Base-by-base conservation (phyloP, 2,113 vertebrate species). In the Oreochromis tanganicae region DNA sequence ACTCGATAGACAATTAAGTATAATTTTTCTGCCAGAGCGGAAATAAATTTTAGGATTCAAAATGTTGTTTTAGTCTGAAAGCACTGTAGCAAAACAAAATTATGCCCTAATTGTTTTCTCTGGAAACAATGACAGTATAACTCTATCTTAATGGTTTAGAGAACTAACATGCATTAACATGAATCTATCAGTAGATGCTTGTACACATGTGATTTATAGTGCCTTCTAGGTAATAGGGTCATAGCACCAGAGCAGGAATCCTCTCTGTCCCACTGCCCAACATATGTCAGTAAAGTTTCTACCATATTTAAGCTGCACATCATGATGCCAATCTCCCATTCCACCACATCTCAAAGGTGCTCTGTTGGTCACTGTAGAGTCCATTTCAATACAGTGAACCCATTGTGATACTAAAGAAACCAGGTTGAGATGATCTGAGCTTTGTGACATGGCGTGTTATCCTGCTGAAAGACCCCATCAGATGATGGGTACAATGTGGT, bases 1-100 rank as follows among this genome's bases (percentile, higher is more conserved):
- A 85, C 82, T 87, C 16, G 85, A 94, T 88, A 50, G 32, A 91
- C 92, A 90, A 91, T 89, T 92, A 91, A 82, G 86, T 92, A 87
- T 91, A 87, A 93, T 93, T 84, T 88, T 41, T 93, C 55, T 59
- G 46, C 80, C 85, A 80, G 24, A 81, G 86, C 52, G 57, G 55
- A 56, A 83, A 83, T 84, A 88, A 34, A 90, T 91, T 81, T 87
- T 38, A 87, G 84, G 82, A 82, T 89, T 89, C 50, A 85, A 90
- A 88, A 87, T 82, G 82, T 61, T 63, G 57, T 89, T 92, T 89
- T 85, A 85, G 48, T 52, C 85, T 94, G 85, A 95, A 92, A 92
- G 89, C 86, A 82, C 24, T 29, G 68, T 46, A 75, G 80, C 81
- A 86, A 93, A 91, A 87, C 87, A 91, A 78, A 93, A 90, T 59